A percentile compares a stretch with the other conserved stretches of the same genome.
phyloP scores from a whole-genome alignment of 2,888 invertebrate genomes.

The Drosophila helvetica region DNA sequence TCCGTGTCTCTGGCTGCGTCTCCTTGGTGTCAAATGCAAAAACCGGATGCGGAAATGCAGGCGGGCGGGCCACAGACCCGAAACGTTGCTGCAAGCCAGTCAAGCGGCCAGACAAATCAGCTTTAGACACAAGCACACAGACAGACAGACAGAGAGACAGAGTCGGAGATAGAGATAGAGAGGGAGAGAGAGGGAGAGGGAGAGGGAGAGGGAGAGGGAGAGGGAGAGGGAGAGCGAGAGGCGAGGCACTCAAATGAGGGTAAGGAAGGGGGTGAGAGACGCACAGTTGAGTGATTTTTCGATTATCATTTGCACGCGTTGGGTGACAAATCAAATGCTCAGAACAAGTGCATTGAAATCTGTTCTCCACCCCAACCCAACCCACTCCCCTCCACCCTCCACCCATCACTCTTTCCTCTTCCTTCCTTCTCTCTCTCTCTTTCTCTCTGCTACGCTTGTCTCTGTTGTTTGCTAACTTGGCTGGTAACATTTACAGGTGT shows the following conservation, averaged over 20 bases:
- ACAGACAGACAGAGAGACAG: neutral
- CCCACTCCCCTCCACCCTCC: neutral
- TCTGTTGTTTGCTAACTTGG: conserved; percentile 40
- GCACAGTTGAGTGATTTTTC: conserved; percentile 78
- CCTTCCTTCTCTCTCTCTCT: neutral
- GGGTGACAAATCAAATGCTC: conserved; percentile 79
- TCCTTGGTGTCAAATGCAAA: conserved; percentile 73
- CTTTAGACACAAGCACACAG: conserved; percentile 52
- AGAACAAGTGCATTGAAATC: conserved; percentile 63
- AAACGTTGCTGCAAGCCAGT: conserved; percentile 66
- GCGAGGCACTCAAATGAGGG: conserved; percentile 4
- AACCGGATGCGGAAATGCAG: conserved; percentile 80
- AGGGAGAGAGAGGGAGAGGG: conserved; percentile 28
- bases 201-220: neutral
- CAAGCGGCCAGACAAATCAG: conserved; percentile 76
- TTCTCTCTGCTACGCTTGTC: neutral
- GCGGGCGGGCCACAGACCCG: conserved; percentile 50
- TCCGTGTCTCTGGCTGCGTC: conserved; percentile 8
- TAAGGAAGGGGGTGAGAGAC: conserved; percentile 35
- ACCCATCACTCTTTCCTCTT: conserved; percentile 2
- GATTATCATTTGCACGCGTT: conserved; percentile 80
- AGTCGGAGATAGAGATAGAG: conserved; percentile 7
- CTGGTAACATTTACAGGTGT: conserved; percentile 63
- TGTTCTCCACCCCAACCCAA: conserved; percentile 18
- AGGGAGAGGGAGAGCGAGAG: conserved; percentile 21